Base-by-base conservation (phyloP, 2,888 invertebrate species). In the Ophraella communa region DNA sequence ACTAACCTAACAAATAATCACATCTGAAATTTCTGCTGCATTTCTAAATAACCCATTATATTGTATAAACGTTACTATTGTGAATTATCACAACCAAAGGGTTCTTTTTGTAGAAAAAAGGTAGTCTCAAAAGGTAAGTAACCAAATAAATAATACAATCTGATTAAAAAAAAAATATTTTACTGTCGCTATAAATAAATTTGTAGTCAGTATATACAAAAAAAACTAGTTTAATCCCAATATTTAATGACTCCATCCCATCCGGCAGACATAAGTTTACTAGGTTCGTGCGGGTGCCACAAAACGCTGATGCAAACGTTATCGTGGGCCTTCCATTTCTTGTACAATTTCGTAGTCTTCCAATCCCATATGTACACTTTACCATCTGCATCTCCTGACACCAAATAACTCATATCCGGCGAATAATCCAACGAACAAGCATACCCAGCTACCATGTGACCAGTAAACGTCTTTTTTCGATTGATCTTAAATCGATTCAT, bases 391-490 rank as follows among this genome's bases (percentile, higher is more conserved):
- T 99, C 99, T 1, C 99, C 99, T 0, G 97, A 98, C 57, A 96
- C 92, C 42, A 99, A 85, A 81, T 98, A 94, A 92, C 93, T 95
- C 97, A 99, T 98, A 80, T 99, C 98, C 0, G 99, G 98, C 1
- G 98, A 97, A 83, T 95, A 99, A 83, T 99, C 99, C 5, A 97
- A 85, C 1, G 93, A 89, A 80, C 99, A 99, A 0, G 99, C 98
- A 83, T 98, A 99, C 0, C 99, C 99, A 7, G 99, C 98, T 0
- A 98, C 98, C 97, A 99, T 99, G 80, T 99, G 99, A 0, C 99
- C 98, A 0, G 91, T 92, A 83, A 99, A 99, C 0, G 94, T 92
- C 83, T 99, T 99, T 83, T 99, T 99, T 24, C 97, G 86, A 83
- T 99, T 98, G 87, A 98, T 92, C 84, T 98, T 98, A 83, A 99